phyloP scores from a whole-genome alignment of 1,140 invertebrate species.

The Armadillidium nasatum region DNA sequence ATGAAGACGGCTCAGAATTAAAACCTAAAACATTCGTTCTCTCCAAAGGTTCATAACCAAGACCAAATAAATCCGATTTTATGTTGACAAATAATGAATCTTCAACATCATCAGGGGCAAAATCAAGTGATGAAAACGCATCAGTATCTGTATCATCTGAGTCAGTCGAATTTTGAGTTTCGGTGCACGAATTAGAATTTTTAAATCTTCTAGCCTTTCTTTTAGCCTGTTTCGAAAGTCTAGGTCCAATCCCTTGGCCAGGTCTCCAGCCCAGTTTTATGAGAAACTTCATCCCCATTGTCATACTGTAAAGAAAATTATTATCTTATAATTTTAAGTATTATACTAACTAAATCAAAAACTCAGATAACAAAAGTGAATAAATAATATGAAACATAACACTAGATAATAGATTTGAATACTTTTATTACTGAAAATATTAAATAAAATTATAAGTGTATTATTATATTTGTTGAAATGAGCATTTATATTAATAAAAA shows the following conservation, averaged over 20 bases:
- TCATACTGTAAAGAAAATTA: slow-evolving; percentile 58
- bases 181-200: neutral
- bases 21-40: slow-evolving; percentile 56
- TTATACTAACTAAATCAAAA: too few relatives aligned
- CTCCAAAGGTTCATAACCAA: slow-evolving; percentile 85
- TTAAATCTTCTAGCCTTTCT: slow-evolving; percentile 43
- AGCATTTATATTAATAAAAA: too few relatives aligned
- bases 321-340: neutral
- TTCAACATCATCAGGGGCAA: slow-evolving; percentile 63
- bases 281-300: slow-evolving; percentile 78
- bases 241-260: slow-evolving; percentile 83
- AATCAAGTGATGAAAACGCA: neutral
- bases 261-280: slow-evolving; percentile 84
- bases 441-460: neutral
- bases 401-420: too few relatives aligned
- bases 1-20: slow-evolving; percentile 49
- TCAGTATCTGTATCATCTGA: neutral
- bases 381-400: too few relatives aligned
- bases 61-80: slow-evolving; percentile 74
- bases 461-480: too few relatives aligned
- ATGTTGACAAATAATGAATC: slow-evolving; percentile 60
- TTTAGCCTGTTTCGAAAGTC: slow-evolving; percentile 60
- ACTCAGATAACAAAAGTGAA: too few relatives aligned
- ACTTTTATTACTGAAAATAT: neutral
- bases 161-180: neutral